These are phyloP conservation scores for Drosophila fulvimacula DNA, from an alignment of 2,888 invertebrate species.

Conservation along the genomic window DNA sequence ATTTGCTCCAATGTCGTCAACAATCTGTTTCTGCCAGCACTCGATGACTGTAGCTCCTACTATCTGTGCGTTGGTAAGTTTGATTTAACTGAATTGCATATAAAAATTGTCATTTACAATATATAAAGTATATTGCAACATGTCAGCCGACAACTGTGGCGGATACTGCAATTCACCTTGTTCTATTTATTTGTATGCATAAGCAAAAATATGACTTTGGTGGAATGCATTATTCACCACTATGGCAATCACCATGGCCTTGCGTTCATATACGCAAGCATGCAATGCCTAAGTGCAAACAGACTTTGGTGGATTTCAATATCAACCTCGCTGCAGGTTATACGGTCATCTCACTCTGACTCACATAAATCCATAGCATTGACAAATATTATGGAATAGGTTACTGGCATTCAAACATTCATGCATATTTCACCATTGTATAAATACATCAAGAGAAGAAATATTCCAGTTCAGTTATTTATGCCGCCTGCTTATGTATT, in stretches of 20 bases:
- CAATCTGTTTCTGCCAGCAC: constrained; percentile 69
- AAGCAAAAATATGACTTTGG: not conserved
- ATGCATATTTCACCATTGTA: no score
- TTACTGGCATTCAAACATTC: not conserved
- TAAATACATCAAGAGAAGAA: no score
- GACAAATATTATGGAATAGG: no score
- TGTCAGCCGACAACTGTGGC: not conserved
- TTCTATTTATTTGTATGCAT: not conserved
- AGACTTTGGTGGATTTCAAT: not conserved
- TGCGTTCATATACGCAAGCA: no score
- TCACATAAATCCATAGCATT: not conserved
- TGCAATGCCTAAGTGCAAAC: not conserved
- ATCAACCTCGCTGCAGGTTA: not conserved
- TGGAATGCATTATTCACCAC: not conserved
- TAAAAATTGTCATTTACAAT: not conserved
- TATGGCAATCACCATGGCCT: no score
- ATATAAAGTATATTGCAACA: no score
- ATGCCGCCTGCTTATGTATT: not conserved
- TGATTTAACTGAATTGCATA: not conserved
- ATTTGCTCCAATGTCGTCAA: constrained; percentile 61
- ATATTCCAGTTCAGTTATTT: not conserved
- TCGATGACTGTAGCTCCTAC: constrained; percentile 67
- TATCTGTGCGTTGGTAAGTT: constrained; percentile 68
- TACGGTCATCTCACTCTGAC: not conserved
- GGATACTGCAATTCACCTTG: not conserved